Conservation (phyloP, 23 tunicate species). For the Aplidium turbinatum region DNA sequence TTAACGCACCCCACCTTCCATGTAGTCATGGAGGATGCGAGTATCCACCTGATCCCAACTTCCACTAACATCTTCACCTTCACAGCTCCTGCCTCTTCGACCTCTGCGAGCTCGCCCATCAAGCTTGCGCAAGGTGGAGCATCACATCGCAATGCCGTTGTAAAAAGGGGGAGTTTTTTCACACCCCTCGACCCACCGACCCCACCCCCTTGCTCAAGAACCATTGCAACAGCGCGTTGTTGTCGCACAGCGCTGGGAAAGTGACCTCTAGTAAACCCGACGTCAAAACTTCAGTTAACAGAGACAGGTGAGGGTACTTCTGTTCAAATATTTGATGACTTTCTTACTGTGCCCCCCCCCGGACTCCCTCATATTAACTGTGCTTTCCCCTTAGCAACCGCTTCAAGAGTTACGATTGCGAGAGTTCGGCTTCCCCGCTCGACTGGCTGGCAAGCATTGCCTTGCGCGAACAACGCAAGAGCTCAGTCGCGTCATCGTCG, state of each 20-base stretch:
- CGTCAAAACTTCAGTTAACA: constrained; percentile 2
- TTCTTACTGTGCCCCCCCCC: background rate
- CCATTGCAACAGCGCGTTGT: constrained; percentile 56
- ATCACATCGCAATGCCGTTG: constrained; percentile 62
- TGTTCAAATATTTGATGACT: too few relatives aligned
- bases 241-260: constrained; percentile 32
- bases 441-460: constrained; percentile 79
- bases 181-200: constrained; percentile 27
- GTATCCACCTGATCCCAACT: too few relatives aligned
- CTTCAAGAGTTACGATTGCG: constrained; percentile 44
- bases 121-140: constrained; percentile 49
- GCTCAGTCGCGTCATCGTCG: too few relatives aligned
- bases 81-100: constrained; percentile 76
- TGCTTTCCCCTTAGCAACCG: background rate
- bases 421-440: constrained; percentile 57
- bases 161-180: constrained; percentile 25
- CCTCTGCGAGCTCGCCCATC: constrained; percentile 69
- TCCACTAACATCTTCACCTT: too few relatives aligned
- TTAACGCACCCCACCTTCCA: too few relatives aligned
- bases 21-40: too few relatives aligned
- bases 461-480: constrained; percentile 45
- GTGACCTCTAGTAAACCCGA: background rate
- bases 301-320: constrained; percentile 21
- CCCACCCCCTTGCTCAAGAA: constrained; percentile 60
- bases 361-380: background rate